Conservation (phyloP, 2,888 invertebrate species). For the Axea sp. region DNA sequence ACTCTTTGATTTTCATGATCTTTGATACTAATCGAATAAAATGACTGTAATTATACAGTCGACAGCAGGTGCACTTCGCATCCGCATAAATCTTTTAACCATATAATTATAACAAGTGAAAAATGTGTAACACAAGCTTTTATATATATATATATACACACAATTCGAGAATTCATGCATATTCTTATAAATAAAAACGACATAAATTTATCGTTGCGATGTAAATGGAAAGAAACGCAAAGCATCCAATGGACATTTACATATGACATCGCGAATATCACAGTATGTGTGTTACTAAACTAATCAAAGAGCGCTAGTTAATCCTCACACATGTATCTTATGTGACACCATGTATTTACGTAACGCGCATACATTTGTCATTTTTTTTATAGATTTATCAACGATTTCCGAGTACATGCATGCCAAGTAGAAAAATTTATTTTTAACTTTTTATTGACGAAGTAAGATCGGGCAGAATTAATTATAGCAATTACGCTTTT, state of each 20-base stretch:
- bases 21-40: constrained; percentile 25
- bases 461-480: not conserved
- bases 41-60: constrained; percentile 5
- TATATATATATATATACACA: no score
- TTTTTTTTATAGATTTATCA: constrained; percentile 8
- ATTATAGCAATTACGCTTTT: constrained; percentile 6
- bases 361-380: constrained; percentile 1
- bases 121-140: constrained; percentile 9
- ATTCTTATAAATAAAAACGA: constrained; percentile 13
- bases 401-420: constrained; percentile 3
- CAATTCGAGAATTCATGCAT: constrained; percentile 2
- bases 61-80: not conserved
- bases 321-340: constrained; percentile 19
- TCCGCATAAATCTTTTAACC: constrained; percentile 13
- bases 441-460: not conserved
- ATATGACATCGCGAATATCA: constrained; percentile 40
- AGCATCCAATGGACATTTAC: constrained; percentile 36
- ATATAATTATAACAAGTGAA: constrained; percentile 7
- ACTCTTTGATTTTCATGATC: constrained; percentile 11
- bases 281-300: constrained; percentile 24
- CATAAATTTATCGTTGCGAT: constrained; percentile 29
- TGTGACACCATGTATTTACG: constrained; percentile 31
- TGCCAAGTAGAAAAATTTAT: constrained; percentile 1
- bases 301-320: constrained; percentile 31
- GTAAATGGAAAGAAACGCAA: constrained; percentile 39